Percentiles rank a stretch among this genome's conserved stretches.
phyloP scores from a whole-genome alignment of 2,113 vertebrate species.

The Sciurus niger region DNA sequence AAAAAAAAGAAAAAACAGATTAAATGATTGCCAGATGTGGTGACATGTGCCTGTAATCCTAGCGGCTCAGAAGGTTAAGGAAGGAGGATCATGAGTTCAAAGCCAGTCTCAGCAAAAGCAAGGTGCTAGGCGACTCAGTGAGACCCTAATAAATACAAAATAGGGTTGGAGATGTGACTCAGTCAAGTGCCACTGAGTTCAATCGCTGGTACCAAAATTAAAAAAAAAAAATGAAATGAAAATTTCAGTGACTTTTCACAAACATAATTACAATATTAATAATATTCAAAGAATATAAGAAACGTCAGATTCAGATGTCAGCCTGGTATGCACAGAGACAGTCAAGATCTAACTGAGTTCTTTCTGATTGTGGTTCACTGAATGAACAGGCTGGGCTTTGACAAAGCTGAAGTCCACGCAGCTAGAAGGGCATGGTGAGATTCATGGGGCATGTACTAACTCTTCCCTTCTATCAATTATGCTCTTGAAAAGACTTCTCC shows the following conservation, averaged over 20 bases:
- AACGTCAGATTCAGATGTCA: not conserved
- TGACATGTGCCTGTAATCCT: too few relatives aligned
- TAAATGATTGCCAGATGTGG: too few relatives aligned
- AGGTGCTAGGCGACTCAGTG: too few relatives aligned
- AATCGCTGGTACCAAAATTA: not conserved
- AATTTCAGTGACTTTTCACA: not conserved
- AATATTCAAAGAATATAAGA: not conserved
- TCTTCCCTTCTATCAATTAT: not conserved
- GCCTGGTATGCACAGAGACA: not conserved
- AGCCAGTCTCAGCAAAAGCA: too few relatives aligned
- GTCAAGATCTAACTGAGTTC: accelerated
- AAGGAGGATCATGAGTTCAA: too few relatives aligned
- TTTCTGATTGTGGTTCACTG: accelerated
- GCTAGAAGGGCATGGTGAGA: accelerated
- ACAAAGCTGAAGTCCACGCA: accelerated
- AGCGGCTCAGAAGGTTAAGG: too few relatives aligned
- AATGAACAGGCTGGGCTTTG: accelerated
- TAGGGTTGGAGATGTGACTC: too few relatives aligned
- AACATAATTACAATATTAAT: not conserved
- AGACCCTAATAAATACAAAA: too few relatives aligned
- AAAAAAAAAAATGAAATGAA: not conserved
- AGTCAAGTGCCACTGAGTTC: too few relatives aligned
- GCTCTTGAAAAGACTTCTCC: slow-evolving; percentile 19
- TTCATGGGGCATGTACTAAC: accelerated
- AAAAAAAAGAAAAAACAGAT: not conserved